These are phyloP conservation scores for Agrilus cyanescens DNA, from an alignment of 2,888 invertebrate species.

Conservation along the genomic window DNA sequence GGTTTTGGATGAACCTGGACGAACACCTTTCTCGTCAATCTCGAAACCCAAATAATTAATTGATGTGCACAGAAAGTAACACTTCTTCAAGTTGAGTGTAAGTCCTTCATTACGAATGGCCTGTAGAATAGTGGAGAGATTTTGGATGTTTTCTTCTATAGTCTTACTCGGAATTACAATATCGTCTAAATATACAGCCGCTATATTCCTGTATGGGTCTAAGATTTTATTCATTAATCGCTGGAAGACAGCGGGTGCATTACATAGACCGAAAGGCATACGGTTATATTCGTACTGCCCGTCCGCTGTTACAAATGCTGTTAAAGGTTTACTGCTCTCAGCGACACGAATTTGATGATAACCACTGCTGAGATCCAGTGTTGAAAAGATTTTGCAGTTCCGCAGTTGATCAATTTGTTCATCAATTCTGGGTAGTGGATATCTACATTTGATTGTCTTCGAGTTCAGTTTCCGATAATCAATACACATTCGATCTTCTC, in stretches of 20 bases:
- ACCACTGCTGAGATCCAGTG: slow-evolving; percentile 19
- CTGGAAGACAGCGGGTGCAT: too few species aligned
- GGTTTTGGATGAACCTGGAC: slow-evolving; percentile 13
- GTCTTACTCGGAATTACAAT: background rate
- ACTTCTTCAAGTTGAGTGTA: background rate
- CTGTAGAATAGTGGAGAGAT: background rate
- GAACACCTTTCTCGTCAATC: slow-evolving; percentile 14
- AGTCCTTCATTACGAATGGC: background rate
- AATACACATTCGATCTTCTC: slow-evolving; percentile 12
- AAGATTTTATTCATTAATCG: background rate
- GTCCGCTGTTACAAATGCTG: slow-evolving; percentile 21
- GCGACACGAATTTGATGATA: slow-evolving; percentile 21
- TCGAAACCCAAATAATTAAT: slow-evolving; percentile 6
- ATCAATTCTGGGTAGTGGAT: slow-evolving; percentile 20
- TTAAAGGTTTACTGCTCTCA: slow-evolving; percentile 15
- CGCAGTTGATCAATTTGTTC: slow-evolving; percentile 18
- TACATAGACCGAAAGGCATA: too few species aligned
- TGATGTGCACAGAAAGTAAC: background rate
- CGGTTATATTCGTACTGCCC: too few species aligned
- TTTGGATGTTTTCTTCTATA: background rate
- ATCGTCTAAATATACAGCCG: slow-evolving; percentile 1
- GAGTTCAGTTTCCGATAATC: slow-evolving; percentile 20
- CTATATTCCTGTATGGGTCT: background rate
- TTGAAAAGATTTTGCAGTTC: slow-evolving; percentile 17
- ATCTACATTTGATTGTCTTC: slow-evolving; percentile 18